These are phyloP conservation scores for Bambusicola thoracicus DNA, from an alignment of 2,113 vertebrate species.

Conservation along the genomic window DNA sequence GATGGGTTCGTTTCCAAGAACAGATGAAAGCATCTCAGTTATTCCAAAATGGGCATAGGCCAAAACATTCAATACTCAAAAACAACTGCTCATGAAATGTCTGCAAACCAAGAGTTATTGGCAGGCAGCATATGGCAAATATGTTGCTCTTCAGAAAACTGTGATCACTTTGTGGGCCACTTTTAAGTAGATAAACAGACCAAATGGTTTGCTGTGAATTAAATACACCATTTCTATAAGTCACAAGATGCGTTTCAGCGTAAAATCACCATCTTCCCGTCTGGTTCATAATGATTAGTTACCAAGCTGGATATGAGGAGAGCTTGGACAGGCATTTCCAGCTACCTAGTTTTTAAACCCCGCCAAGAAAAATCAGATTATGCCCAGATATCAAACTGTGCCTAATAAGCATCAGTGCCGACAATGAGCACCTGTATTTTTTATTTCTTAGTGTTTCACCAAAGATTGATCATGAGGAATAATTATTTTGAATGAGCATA, in stretches of 20 bases:
- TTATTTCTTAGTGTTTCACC: background rate
- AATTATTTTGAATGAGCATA: background rate
- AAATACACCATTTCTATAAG: background rate
- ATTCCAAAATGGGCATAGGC: constrained; percentile 56
- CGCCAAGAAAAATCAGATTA: constrained; percentile 28
- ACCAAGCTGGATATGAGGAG: background rate
- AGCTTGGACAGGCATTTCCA: background rate
- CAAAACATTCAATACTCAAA: constrained; percentile 26
- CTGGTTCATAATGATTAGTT: background rate
- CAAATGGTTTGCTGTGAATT: constrained; percentile 39
- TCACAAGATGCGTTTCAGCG: constrained; percentile 59
- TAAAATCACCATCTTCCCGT: background rate
- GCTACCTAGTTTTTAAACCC: background rate
- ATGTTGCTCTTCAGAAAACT: constrained; percentile 49
- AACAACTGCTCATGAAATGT: constrained; percentile 46
- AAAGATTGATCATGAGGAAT: background rate
- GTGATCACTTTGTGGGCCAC: constrained; percentile 25
- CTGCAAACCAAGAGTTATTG: constrained; percentile 51
- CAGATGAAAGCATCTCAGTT: constrained; percentile 16
- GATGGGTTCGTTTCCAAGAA: background rate
- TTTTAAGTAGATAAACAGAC: constrained; percentile 35
- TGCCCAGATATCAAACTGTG: constrained; percentile 14
- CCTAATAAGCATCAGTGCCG: background rate
- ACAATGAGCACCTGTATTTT: constrained; percentile 24
- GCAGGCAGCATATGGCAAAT: constrained; percentile 47